phyloP scores from a whole-genome alignment of 2,113 vertebrate species.

The Nibea coibor region DNA sequence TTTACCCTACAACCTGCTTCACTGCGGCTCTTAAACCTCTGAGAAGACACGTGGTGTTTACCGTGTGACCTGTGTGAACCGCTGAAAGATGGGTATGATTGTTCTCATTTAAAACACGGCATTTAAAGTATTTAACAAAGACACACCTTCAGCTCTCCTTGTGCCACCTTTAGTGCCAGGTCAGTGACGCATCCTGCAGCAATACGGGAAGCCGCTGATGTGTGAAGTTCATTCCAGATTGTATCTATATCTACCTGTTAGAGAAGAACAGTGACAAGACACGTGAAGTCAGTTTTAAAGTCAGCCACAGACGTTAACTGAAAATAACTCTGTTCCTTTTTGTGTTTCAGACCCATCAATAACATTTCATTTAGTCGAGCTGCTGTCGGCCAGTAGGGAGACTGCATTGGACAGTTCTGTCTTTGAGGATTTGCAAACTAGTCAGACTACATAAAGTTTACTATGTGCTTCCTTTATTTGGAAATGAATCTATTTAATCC shows the following conservation, averaged over 20 bases:
- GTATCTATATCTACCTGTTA: slow-evolving; percentile 94
- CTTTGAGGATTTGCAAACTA: background rate
- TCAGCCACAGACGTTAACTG: background rate
- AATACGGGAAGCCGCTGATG: slow-evolving; percentile 90
- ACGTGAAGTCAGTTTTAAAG: background rate
- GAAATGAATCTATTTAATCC: background rate
- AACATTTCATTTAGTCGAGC: slow-evolving; percentile 6
- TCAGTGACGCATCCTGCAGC: slow-evolving; percentile 92
- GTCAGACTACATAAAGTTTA: background rate
- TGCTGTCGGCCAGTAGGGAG: background rate
- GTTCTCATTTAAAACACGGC: background rate
- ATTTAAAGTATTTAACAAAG: slow-evolving; percentile 29
- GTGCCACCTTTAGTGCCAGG: slow-evolving; percentile 92
- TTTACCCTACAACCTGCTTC: background rate
- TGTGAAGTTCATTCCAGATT: slow-evolving; percentile 95
- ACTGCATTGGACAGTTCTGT: background rate
- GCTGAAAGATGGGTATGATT: too few species aligned
- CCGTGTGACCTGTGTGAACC: background rate
- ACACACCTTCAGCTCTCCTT: slow-evolving; percentile 89
- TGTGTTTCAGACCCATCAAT: background rate
- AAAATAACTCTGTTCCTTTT: background rate
- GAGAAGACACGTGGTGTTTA: background rate
- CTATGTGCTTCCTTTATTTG: slow-evolving; percentile 4
- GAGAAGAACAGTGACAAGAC: slow-evolving; percentile 9
- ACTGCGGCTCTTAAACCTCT: slow-evolving; percentile 14